These are phyloP conservation scores for Drosophila rhopaloa DNA, from an alignment of 1,140 invertebrate genomes.

Conservation along the genomic window DNA sequence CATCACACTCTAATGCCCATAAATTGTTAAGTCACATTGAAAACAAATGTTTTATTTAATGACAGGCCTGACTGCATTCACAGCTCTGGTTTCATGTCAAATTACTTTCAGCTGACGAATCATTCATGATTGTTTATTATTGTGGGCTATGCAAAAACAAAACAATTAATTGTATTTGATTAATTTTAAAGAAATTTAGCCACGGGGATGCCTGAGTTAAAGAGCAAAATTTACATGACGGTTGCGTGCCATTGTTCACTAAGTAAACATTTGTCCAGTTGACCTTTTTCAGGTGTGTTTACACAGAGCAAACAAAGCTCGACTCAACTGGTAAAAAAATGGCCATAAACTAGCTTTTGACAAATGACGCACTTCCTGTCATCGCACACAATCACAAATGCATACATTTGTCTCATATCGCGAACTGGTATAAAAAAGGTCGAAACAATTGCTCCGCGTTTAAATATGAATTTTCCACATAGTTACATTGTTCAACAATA, in stretches of 20 bases:
- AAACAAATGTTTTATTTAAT: constrained; percentile 28
- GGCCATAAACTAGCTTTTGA: constrained; percentile 63
- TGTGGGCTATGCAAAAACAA: constrained; percentile 10
- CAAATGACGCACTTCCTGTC: constrained; percentile 67
- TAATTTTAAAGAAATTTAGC: constrained; percentile 22
- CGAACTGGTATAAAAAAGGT: constrained; percentile 24
- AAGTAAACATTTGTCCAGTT: constrained; percentile 47
- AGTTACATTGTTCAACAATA: constrained; percentile 32
- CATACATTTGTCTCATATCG: constrained; percentile 32
- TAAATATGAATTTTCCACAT: constrained; percentile 38
- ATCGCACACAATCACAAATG: constrained; percentile 19
- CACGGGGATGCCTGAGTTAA: constrained; percentile 13
- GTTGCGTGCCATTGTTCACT: constrained; percentile 21
- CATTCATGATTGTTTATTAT: constrained; percentile 36
- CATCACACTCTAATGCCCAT: constrained; percentile 11
- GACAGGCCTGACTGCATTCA: constrained; percentile 28
- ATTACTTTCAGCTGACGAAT: constrained; percentile 26
- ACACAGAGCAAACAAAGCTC: constrained; percentile 36
- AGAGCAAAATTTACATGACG: constrained; percentile 12
- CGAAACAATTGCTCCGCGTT: constrained; percentile 21
- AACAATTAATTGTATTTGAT: constrained; percentile 40
- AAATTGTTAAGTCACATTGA: constrained; percentile 9
- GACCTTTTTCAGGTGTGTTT: constrained; percentile 47
- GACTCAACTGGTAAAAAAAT: constrained; percentile 37
- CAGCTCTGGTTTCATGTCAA: constrained; percentile 14